Base-by-base conservation (phyloP, 2,797 vertebrate species). In the Hydrophis major region DNA sequence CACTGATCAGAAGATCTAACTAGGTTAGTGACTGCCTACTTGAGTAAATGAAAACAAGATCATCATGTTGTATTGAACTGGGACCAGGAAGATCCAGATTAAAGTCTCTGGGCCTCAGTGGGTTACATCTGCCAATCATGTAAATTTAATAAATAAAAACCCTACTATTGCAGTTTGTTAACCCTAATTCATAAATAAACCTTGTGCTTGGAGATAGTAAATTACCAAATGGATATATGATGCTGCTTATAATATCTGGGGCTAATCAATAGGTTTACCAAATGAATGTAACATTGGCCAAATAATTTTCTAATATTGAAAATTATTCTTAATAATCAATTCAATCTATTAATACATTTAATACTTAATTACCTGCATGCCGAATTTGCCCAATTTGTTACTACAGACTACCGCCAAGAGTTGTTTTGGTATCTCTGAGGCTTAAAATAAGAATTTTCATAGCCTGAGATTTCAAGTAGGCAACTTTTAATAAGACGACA, bases 401-500 rank as follows among this genome's bases (percentile, higher is more conserved):
- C 63, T 8, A 61, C 22, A 42, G 83, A 27, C 37, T 10, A 14
- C 22, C 61, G 28, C 27, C 50, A 27, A 53, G n/a, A 22, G 42
- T 47, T 57, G n/a, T 11, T 83, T 66, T 47, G 16, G 13, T 61
- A 32, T 60, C 1, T 78, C 18, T 53, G 13, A 14, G 8, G 90
- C 25, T 69, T 28, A 22, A 66, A 56, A 2, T 20, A 20, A 22
- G n/a, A 90, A 86, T 56, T 14, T 7, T 22, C 50, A 66, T 93
- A 32, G 5, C 3, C 22, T 5, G 2, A 11, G 6, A 90, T 86
- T 53, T 83, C 1, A 53, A 1, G 42, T 3, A 87, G 59, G 3
- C 32, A 55, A 37, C 42, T 28, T 69, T 95, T 18, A 63, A 53
- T 86, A 78, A 92, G 53, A 2, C 90, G 88, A 93, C 92, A 93